Conservation (phyloP, 2,113 vertebrate species). For the Hemibagrus wyckioides region DNA sequence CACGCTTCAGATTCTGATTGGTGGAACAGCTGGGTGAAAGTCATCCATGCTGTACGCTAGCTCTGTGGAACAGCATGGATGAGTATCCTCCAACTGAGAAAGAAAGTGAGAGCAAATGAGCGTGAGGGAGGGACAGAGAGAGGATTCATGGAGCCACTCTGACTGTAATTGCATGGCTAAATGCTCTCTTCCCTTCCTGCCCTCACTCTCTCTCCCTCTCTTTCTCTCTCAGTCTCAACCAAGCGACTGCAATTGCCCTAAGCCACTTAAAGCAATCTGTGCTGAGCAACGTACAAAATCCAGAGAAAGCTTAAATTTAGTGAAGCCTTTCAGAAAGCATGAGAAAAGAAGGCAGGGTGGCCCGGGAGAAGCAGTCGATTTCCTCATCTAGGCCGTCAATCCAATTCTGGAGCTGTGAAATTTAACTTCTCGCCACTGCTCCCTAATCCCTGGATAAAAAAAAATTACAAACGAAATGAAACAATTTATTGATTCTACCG, state of each 20-base stretch:
- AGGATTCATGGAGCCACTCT: conserved; percentile 39
- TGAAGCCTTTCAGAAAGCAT: conserved; percentile 48
- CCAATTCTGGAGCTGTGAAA: conserved; percentile 54
- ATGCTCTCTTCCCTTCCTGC: conserved; percentile 44
- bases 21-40: conserved; percentile 45
- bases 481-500: conserved; percentile 50
- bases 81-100: conserved; percentile 25
- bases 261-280: conserved; percentile 58
- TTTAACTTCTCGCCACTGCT: conserved; percentile 51
- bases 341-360: background rate
- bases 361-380: conserved; percentile 5
- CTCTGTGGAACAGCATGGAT: conserved; percentile 20
- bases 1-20: conserved; percentile 48
- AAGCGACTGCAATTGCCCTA: conserved; percentile 53
- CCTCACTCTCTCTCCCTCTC: background rate
- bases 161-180: conserved; percentile 57
- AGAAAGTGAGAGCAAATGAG: conserved; percentile 37
- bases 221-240: conserved; percentile 42
- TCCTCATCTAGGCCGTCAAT: conserved; percentile 44
- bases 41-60: conserved; percentile 40
- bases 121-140: conserved; percentile 14
- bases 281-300: conserved; percentile 53
- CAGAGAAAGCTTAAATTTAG: conserved; percentile 50
- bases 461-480: conserved; percentile 49
- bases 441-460: conserved; percentile 48